Conservation (phyloP, 1,140 invertebrate species). For the Lucilia sericata region DNA sequence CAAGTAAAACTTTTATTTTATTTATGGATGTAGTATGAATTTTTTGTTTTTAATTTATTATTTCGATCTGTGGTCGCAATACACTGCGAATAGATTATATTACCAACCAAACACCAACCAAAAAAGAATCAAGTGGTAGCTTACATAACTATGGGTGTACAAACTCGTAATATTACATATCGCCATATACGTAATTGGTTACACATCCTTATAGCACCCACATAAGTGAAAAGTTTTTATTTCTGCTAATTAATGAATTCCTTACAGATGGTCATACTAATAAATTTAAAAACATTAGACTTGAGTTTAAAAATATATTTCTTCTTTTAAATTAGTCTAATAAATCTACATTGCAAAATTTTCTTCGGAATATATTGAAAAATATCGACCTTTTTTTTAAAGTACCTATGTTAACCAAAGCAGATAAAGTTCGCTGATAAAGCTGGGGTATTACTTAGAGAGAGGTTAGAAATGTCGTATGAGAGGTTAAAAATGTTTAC, state of each 20-base stretch:
- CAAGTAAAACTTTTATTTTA: conserved; percentile 26
- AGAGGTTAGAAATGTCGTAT: too few relatives aligned
- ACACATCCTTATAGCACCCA: background rate
- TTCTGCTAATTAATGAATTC: conserved; percentile 33
- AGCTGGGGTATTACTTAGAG: too few relatives aligned
- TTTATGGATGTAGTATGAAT: background rate
- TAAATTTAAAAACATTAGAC: too few relatives aligned
- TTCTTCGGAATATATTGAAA: too few relatives aligned
- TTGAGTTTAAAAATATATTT: too few relatives aligned
- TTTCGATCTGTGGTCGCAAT: conserved; percentile 35
- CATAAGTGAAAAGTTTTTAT: background rate
- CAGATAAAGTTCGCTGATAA: too few relatives aligned
- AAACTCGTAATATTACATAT: background rate
- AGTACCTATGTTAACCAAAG: too few relatives aligned
- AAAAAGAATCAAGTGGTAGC: background rate
- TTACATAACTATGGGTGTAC: background rate
- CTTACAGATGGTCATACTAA: background rate
- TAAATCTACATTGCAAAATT: too few relatives aligned
- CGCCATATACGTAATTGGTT: conserved; percentile 1
- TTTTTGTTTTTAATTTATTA: conserved; percentile 27
- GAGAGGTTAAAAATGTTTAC: too few relatives aligned
- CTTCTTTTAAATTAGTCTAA: too few relatives aligned
- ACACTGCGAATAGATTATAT: conserved; percentile 11
- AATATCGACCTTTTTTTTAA: too few relatives aligned
- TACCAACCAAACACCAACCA: background rate